These are phyloP conservation scores for Oxygymnocypris stewartii DNA, from an alignment of 2,113 vertebrate species.

Conservation along the genomic window DNA sequence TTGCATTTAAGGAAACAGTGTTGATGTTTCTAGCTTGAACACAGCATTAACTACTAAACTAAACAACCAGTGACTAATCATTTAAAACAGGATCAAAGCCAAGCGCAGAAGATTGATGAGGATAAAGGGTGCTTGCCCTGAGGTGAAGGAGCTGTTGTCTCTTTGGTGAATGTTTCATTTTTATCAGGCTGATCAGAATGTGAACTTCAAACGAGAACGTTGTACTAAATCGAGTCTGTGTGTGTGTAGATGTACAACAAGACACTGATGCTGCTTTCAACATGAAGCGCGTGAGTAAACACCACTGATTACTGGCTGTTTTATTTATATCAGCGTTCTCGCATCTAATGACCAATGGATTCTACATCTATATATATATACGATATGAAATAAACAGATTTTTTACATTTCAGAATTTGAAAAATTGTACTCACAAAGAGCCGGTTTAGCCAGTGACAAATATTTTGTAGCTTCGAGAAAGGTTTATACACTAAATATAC, in stretches of 20 bases:
- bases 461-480: background rate
- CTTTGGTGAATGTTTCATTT: constrained; percentile 24
- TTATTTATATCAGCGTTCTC: background rate
- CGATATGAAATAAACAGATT: no score
- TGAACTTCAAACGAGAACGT: constrained; percentile 21
- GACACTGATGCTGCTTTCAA: constrained; percentile 1
- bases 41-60: background rate
- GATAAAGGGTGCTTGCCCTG: constrained; percentile 17
- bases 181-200: constrained; percentile 27
- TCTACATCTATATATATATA: background rate
- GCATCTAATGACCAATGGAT: background rate
- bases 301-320: background rate
- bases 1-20: background rate
- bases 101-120: constrained; percentile 15
- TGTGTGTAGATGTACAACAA: background rate
- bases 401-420: no score
- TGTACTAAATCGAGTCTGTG: background rate
- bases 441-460: background rate
- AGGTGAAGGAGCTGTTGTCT: constrained; percentile 24
- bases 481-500: background rate
- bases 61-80: background rate
- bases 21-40: background rate
- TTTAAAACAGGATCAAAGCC: constrained; percentile 22
- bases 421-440: background rate
- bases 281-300: background rate